Conservation (phyloP, 1,140 invertebrate species). For the Wiebesia pumilae region DNA sequence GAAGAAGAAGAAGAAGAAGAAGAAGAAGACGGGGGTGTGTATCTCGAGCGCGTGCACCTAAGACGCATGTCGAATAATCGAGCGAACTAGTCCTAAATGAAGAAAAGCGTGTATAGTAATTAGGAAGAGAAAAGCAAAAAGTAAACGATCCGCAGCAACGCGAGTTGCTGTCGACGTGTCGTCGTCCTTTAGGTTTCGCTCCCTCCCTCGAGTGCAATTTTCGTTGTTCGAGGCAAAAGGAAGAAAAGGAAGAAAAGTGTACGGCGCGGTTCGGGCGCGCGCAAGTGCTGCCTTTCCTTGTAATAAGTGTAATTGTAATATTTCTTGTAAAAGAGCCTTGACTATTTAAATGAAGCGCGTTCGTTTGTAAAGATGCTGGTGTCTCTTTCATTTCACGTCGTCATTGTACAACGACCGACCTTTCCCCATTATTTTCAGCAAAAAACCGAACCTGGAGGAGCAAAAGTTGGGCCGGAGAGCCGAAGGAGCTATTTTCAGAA, state of each 20-base stretch:
- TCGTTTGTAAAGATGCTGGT: constrained; percentile 67
- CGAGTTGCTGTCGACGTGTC: not conserved
- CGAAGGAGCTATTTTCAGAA: constrained; percentile 42
- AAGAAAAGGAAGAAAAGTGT: not conserved
- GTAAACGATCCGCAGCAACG: not conserved
- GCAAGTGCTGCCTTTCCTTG: constrained; percentile 11
- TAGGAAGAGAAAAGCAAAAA: not conserved
- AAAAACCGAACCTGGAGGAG: not conserved
- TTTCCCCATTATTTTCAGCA: constrained; percentile 2
- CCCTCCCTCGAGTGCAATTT: constrained; percentile 23
- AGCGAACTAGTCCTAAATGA: constrained; percentile 46
- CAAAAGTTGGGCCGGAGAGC: not conserved
- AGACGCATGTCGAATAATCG: constrained; percentile 21
- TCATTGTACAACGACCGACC: not conserved
- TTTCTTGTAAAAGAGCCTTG: constrained; percentile 64
- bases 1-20: no score
- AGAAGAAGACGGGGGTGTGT: no score
- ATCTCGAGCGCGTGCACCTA: constrained; percentile 2
- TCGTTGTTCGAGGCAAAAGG: not conserved
- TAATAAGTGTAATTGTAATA: constrained; percentile 43
- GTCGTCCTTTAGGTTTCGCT: not conserved
- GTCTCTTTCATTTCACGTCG: not conserved
- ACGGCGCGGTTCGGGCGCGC: not conserved
- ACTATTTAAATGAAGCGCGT: constrained; percentile 68
- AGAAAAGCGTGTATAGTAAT: constrained; percentile 29